Conservation (phyloP, 2,888 invertebrate genomes). For the Tenthredo livida region DNA sequence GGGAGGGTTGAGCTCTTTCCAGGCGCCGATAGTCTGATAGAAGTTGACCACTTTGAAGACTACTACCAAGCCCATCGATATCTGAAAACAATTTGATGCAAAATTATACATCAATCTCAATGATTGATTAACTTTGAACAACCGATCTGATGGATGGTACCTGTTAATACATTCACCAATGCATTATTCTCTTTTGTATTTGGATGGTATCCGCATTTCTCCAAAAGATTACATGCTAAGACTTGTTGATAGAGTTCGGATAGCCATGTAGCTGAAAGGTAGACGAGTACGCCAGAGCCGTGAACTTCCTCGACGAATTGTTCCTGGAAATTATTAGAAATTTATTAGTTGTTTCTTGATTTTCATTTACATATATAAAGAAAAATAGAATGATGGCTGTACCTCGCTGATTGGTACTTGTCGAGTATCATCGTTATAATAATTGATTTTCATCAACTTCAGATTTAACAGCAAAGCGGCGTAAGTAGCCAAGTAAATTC, state of each 20-base stretch:
- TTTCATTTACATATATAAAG: neutral
- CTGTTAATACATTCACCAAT: constrained; percentile 87
- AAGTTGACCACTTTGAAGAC: constrained; percentile 84
- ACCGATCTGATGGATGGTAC: constrained; percentile 77
- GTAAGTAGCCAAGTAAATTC: constrained; percentile 94
- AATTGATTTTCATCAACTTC: constrained; percentile 87
- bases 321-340: constrained; percentile 79
- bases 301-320: constrained; percentile 96
- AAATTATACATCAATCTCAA: neutral
- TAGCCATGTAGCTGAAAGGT: constrained; percentile 95
- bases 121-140: neutral
- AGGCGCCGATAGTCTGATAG: constrained; percentile 93
- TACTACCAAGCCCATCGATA: constrained; percentile 90
- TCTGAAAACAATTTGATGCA: constrained; percentile 79
- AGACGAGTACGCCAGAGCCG: constrained; percentile 95
- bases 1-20: constrained; percentile 87
- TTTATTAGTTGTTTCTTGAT: neutral
- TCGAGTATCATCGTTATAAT: constrained; percentile 81
- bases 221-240: constrained; percentile 86
- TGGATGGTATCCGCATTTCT: constrained; percentile 84
- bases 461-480: constrained; percentile 91
- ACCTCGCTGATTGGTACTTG: constrained; percentile 79
- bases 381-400: neutral
- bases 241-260: constrained; percentile 95
- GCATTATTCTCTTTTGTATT: constrained; percentile 81